Evolutionary conservation across 2,113 vertebrate species (phyloP), one percentile per base, ranked within the genome.

Genomic region (Spea multiplicata): DNA sequence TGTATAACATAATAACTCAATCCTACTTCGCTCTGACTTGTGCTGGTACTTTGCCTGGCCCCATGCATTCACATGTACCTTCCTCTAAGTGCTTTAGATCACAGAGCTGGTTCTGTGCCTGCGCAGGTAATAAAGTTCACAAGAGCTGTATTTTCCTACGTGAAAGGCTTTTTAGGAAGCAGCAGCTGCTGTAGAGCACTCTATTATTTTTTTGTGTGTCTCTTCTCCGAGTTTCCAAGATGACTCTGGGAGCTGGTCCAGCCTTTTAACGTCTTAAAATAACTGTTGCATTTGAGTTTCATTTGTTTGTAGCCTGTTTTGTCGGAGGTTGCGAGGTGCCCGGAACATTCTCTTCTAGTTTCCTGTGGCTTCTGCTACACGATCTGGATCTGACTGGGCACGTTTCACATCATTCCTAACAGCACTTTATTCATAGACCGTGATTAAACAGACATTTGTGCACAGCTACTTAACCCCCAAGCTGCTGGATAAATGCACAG

Each of bases 271-370:
- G 16, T 64, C 61, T 30, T 64, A 64, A 64, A 64, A 64, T 64
- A 64, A 64, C 61, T 64, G 61, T 64, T 64, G 61, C 61, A 64
- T 64, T 64, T 64, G 5, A 4, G 17, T 64, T 17, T 13, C 8
- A 16, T 30, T 64, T 64, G 61, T 64, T 64, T 64, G 61, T 64
- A 64, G 61, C 61, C 3, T 64, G 16, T 64, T 17, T 13, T 64
- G 16, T 64, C 6, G n/a, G 16, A 17, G 16, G 61, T 64, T 64
- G 61, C 16, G 61, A 64, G 61, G n/a, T 64, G 61, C 61, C 61
- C 30, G 61, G 61, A 64, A 64, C 61, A 64, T 64, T 64, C 61
- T 64, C 61, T 64, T 64, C 61, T 64, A 16, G 61, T 64, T 64
- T 64, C 61, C 61, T 64, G 61, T 64, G 61, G n/a, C 61, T 64